A percentile compares a stretch with the other conserved stretches of the same genome.
These are phyloP conservation scores for Clitarchus hookeri DNA, from an alignment of 2,888 invertebrate genomes.

Conservation along the genomic window DNA sequence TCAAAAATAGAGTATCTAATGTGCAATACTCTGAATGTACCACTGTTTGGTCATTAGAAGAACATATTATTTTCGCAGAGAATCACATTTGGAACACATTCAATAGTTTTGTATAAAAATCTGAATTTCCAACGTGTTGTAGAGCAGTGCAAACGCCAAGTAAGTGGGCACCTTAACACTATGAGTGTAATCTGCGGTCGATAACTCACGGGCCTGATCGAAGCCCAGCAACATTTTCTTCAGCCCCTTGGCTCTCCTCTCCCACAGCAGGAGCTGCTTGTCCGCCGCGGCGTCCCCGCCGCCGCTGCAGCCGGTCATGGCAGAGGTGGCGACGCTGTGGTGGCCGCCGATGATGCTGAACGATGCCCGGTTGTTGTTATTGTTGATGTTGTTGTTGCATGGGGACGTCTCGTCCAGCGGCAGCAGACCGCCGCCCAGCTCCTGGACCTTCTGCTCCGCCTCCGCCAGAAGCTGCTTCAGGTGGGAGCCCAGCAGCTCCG, in stretches of 20 bases:
- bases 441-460: slow-evolving; percentile 82
- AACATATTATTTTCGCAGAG: too few species aligned
- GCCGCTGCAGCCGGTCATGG: slow-evolving; percentile 69
- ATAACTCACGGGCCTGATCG: slow-evolving; percentile 73
- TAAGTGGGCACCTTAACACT: background rate
- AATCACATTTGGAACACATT: background rate
- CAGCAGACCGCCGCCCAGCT: slow-evolving; percentile 63
- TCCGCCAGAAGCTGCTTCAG: slow-evolving; percentile 76
- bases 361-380: slow-evolving; percentile 56
- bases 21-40: too few species aligned
- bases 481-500: slow-evolving; percentile 77
- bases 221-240: slow-evolving; percentile 84
- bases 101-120: background rate
- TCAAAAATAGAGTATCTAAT: too few species aligned
- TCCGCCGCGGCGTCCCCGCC: slow-evolving; percentile 72
- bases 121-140: background rate
- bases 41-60: too few species aligned
- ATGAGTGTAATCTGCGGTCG: too few species aligned
- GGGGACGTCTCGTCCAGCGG: slow-evolving; percentile 40
- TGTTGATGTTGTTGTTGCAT: slow-evolving; percentile 40
- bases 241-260: slow-evolving; percentile 77
- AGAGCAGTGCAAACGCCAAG: background rate
- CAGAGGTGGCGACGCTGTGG: slow-evolving; percentile 48
- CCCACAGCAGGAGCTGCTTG: slow-evolving; percentile 87
- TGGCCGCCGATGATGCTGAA: slow-evolving; percentile 62